Base-by-base conservation (phyloP, 2,888 invertebrate genomes). In the Tupiocoris notatus region DNA sequence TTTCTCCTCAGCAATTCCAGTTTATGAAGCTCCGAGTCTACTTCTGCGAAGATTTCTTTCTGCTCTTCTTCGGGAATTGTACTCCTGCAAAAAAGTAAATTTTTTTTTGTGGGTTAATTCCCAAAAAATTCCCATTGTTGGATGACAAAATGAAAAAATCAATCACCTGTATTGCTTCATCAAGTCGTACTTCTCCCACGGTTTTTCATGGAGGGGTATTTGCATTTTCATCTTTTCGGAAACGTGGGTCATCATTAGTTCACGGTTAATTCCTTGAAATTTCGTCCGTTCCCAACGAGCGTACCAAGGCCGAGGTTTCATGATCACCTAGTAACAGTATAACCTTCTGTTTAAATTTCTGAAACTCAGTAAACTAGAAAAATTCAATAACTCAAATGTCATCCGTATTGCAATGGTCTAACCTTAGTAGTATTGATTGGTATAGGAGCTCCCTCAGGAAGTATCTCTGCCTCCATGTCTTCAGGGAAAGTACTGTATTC, bases 401-500 rank as follows among this genome's bases (percentile, higher is more conserved):
- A n/a, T n/a, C n/a, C n/a, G n/a, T n/a, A n/a, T n/a, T n/a, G n/a
- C n/a, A n/a, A n/a, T n/a, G n/a, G n/a, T n/a, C n/a, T n/a, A n/a
- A 91, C 89, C 87, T 91, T 88, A 0, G 90, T 84, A 24, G 89
- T 85, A 83, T 96, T 97, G 0, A 96, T 82, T 1, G 95, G 95
- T 0, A 96, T 89, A 1, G 90, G 86, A 2, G 88, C 85, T 20
- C 92, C 94, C 82, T 94, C 93, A 0, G 92, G 89, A 58, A 92
- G 84, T 75, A 89, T 85, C 83, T 95, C 94, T 0, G 91, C 86
- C 81, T 96, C 94, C 94, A 98, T 94, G 82, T 98, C 92, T 76
- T 93, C 87, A 79, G 96, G 92, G 83, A 99, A 92, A 1, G 96
- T 97, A 83, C 95, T 95, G 84, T 93, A 96, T 84, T 98, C 94